Evolutionary conservation across 2,797 vertebrate genomes (phyloP), one percentile per base, ranked within the genome.

Genomic region (Ara ararauna): DNA sequence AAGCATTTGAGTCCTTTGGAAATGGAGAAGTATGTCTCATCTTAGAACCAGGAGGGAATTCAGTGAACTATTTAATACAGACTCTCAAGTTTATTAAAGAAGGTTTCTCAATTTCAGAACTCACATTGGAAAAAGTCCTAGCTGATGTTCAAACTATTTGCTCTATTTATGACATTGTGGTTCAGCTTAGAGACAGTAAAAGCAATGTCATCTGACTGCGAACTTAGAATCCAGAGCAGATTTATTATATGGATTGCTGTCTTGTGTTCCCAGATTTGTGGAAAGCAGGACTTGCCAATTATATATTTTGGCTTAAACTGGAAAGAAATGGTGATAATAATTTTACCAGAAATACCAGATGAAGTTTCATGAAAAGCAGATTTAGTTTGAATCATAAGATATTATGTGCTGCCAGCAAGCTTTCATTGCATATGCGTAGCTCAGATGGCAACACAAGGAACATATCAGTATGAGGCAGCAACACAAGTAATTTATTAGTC

Each of bases 41-140:
- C 48, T 71, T 58, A 87, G 62, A 92, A 86, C 76, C 92, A 56
- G 47, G 45, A 83, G 91, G 73, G 87, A 95, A 92, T 94, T 88
- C 60, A 73, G 45, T 45, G 34, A 78, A 51, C 85, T 86, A 32
- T 91, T 88, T 91, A 77, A 88, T 83, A 65, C 7, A 75, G 53
- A 23, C 10, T 47, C 30, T 30, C 47, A 94, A 88, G 70, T 76
- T 87, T 76, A 23, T 89, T 87, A 72, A 78, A 66, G 9, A 65
- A 19, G 3, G 7, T 64, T 90, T 94, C 47, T 95, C 18, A 84
- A 0, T 92, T 77, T 83, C 7, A 21, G 50, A 87, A 60, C 62
- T 89, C 62, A 36, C 5, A 32, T 15, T 40, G 16, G 40, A 58
- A 66, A 50, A 72, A 56, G 53, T 85, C 71, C 32, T 50, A 82